A percentile compares a stretch with the other conserved stretches of the same genome.
Conservation (phyloP, 1,140 invertebrate species). For the Conus ventricosus region DNA sequence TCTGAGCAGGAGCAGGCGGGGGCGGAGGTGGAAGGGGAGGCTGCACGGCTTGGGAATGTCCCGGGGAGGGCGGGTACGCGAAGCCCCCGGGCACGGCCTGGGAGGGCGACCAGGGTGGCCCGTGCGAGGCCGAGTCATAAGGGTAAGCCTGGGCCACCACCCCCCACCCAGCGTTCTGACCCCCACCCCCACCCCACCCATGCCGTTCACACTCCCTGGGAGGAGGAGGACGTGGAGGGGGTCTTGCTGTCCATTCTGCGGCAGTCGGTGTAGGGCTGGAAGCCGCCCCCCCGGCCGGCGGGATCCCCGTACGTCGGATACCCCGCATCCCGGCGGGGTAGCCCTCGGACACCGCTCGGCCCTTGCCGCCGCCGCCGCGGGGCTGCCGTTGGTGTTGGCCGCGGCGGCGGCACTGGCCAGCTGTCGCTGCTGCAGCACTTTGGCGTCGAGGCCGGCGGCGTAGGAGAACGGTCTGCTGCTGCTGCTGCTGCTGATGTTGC, state of each 20-base stretch:
- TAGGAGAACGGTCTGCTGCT: slow-evolving; percentile 31
- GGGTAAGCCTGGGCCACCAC: not conserved
- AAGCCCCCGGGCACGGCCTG: not conserved
- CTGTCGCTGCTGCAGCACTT: slow-evolving; percentile 1
- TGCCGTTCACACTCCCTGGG: slow-evolving; percentile 11
- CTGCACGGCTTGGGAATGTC: not conserved
- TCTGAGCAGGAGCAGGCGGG: not conserved
- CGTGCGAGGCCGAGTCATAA: not conserved
- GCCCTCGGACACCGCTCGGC: slow-evolving; percentile 10
- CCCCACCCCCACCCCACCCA: not conserved
- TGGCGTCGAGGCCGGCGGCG: slow-evolving; percentile 27
- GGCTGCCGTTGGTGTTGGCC: not conserved
- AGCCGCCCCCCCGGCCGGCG: not conserved
- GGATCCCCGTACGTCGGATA: not conserved
- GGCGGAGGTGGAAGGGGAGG: not conserved
- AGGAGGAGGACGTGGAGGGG: not conserved
- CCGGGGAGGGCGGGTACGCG: not conserved
- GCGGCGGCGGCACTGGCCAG: not conserved
- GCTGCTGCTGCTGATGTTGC: not conserved
- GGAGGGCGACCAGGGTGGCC: too few relatives aligned
- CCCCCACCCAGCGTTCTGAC: not conserved
- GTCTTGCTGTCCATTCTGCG: not conserved
- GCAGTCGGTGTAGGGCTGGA: slow-evolving; percentile 4
- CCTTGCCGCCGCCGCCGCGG: not conserved
- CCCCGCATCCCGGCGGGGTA: not conserved